A percentile compares a stretch with the other conserved stretches of the same genome.
These are phyloP conservation scores for Zosterops hypoxanthus DNA, from an alignment of 2,113 vertebrate genomes.

Conservation along the genomic window DNA sequence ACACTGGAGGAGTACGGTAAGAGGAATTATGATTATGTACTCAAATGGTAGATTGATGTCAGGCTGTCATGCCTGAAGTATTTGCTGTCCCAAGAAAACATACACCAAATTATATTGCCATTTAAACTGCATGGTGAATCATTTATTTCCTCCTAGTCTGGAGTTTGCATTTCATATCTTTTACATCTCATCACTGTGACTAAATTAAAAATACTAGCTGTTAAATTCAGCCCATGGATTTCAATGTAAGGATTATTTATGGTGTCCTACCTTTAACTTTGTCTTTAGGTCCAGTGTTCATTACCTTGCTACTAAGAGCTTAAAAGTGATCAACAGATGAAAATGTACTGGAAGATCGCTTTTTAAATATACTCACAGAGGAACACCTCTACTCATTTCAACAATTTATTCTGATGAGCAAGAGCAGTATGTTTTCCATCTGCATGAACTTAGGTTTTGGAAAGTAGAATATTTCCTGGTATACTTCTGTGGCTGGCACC, in stretches of 20 bases:
- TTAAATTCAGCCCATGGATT: not conserved
- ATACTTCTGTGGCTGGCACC: not conserved
- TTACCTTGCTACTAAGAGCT: not conserved
- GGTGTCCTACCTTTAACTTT: not conserved
- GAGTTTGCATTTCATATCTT: not conserved
- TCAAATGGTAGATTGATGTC: not conserved
- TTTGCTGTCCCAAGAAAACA: not conserved
- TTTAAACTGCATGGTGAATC: not conserved
- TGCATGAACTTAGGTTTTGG: not conserved
- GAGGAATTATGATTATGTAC: not conserved
- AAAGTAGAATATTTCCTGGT: not conserved
- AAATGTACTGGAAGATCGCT: not conserved
- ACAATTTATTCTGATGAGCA: not conserved
- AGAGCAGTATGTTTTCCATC: not conserved
- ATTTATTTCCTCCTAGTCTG: not conserved
- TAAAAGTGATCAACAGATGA: not conserved
- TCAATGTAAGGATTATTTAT: not conserved
- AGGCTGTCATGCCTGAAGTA: not conserved
- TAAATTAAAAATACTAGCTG: not conserved
- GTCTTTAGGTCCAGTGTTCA: not conserved
- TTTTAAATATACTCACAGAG: not conserved
- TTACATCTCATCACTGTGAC: not conserved
- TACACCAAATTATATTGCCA: not conserved
- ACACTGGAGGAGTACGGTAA: not conserved
- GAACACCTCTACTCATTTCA: not conserved